Conservation (phyloP, 2,797 vertebrate species). For the Iguana delicatissima region DNA sequence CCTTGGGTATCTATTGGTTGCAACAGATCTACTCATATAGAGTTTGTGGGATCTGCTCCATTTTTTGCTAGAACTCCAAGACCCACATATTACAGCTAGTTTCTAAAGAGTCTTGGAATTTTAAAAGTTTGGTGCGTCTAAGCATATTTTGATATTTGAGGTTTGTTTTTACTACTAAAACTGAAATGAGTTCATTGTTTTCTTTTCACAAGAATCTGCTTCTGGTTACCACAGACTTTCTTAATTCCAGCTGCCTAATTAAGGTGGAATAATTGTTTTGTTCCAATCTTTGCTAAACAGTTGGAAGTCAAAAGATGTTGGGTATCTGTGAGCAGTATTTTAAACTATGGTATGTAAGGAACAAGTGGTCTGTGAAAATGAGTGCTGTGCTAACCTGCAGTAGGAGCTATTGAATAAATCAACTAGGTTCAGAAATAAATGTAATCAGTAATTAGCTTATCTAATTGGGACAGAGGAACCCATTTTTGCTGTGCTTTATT, state of each 20-base stretch:
- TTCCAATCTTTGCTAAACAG: background rate
- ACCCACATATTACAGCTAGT: too few relatives aligned
- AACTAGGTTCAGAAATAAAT: background rate
- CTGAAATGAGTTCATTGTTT: background rate
- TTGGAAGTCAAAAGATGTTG: background rate
- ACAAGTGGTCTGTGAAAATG: background rate
- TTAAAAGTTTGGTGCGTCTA: background rate
- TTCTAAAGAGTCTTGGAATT: too few relatives aligned
- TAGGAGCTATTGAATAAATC: background rate
- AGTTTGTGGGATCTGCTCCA: too few relatives aligned
- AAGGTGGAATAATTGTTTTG: background rate
- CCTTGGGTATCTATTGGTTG: background rate
- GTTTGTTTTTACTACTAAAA: background rate
- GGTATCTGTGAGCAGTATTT: background rate
- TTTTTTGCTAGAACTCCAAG: too few relatives aligned
- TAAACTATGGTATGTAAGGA: background rate
- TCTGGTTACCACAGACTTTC: background rate
- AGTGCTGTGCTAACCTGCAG: background rate
- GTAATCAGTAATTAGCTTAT: background rate
- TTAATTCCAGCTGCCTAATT: background rate
- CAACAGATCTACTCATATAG: background rate
- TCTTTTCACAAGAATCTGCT: background rate
- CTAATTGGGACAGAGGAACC: background rate
- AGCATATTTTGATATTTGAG: background rate
- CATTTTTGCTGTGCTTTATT: background rate